Percentiles rank a stretch among this genome's conserved stretches.
These are phyloP conservation scores for Amblyornis subalaris DNA, from an alignment of 2,113 vertebrate species.

Conservation along the genomic window DNA sequence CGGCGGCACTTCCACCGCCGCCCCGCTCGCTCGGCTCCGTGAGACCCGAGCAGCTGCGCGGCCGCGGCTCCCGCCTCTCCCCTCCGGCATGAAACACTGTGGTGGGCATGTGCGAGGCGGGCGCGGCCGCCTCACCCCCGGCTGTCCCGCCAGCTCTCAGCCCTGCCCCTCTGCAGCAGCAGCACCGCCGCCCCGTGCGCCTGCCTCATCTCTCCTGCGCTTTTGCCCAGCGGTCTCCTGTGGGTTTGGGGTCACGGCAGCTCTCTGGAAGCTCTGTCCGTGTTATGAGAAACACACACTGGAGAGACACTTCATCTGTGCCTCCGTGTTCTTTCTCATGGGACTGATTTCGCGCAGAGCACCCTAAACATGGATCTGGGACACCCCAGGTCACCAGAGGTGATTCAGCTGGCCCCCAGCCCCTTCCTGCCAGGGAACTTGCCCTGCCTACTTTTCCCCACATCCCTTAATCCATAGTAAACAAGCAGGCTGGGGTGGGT, in stretches of 20 bases:
- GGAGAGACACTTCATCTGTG: background rate
- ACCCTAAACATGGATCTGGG: rapidly evolving
- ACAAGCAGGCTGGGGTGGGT: too few relatives aligned
- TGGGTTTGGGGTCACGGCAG: background rate
- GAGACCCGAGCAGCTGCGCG: rapidly evolving
- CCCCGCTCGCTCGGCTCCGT: rapidly evolving
- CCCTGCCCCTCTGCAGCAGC: background rate
- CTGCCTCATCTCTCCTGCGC: background rate
- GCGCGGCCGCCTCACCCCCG: background rate
- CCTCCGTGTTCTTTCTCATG: too few relatives aligned
- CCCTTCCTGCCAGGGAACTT: background rate
- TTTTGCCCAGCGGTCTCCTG: rapidly evolving
- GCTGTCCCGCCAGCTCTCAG: background rate
- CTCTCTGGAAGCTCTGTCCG: background rate
- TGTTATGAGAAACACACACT: rapidly evolving
- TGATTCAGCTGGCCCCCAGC: too few relatives aligned
- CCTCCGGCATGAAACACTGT: rapidly evolving
- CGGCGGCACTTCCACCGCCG: background rate
- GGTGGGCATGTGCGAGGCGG: rapidly evolving
- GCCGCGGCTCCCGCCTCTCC: rapidly evolving
- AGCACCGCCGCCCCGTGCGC: background rate
- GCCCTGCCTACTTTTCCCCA: rapidly evolving
- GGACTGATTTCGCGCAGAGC: background rate
- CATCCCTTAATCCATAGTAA: too few relatives aligned
- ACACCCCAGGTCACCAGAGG: too few relatives aligned